Percentiles rank a stretch among this genome's conserved stretches.
Evolutionary conservation across 2,888 invertebrate genomes (phyloP).

Genomic region (Incurvaria masculella): DNA sequence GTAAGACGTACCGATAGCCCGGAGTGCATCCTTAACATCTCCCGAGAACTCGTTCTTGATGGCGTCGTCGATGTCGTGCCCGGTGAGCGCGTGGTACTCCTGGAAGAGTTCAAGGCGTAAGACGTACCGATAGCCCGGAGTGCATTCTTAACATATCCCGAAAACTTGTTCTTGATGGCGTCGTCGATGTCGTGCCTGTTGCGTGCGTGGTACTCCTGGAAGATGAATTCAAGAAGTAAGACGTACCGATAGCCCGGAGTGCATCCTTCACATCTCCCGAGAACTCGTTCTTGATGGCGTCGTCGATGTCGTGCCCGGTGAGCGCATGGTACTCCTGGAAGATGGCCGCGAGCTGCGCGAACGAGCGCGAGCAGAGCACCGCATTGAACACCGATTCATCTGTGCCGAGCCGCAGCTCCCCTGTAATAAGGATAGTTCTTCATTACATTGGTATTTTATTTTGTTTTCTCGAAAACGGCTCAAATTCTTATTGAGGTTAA

Average conservation of each 20-base stretch:
- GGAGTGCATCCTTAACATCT: constrained; percentile 71
- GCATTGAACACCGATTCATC: constrained; percentile 86
- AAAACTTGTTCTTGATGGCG: constrained; percentile 80
- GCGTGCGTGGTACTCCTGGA: constrained; percentile 69
- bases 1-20: constrained; percentile 64
- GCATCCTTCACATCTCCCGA: constrained; percentile 80
- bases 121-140: constrained; percentile 67
- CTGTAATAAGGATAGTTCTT: constrained; percentile 31
- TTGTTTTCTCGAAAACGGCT: no score
- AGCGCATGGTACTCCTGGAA: constrained; percentile 71
- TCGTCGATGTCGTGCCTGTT: constrained; percentile 78
- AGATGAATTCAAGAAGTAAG: no score
- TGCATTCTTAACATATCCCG: constrained; percentile 76
- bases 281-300: constrained; percentile 79
- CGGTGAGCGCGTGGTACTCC: constrained; percentile 73
- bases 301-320: constrained; percentile 76
- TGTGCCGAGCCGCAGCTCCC: constrained; percentile 65
- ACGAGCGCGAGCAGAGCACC: constrained; percentile 72
- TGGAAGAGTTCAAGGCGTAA: no score
- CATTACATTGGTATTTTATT: no score
- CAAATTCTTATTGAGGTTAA: no score
- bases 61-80: constrained; percentile 75
- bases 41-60: constrained; percentile 84
- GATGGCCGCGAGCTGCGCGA: constrained; percentile 48
- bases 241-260: constrained; percentile 70